phyloP scores from a whole-genome alignment of 2,113 vertebrate species.

The Hypanus sabinus region DNA sequence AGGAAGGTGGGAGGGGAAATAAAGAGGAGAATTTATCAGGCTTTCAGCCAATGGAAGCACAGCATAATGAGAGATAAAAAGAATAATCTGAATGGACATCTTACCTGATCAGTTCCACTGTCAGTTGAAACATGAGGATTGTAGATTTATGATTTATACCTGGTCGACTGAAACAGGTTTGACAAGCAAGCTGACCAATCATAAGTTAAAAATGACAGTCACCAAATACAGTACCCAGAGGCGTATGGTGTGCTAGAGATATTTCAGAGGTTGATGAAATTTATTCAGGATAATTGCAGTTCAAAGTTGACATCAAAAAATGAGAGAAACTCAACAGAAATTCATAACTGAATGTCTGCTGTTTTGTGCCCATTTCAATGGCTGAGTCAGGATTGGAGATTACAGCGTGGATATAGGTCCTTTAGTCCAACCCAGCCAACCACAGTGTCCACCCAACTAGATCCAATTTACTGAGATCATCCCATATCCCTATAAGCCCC shows the following conservation, averaged over 20 bases:
- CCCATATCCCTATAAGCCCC: no score
- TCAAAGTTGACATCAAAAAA: neutral
- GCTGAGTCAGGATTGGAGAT: neutral
- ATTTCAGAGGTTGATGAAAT: neutral
- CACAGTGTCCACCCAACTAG: no score
- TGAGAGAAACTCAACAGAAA: neutral
- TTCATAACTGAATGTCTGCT: neutral
- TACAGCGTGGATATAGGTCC: no score
- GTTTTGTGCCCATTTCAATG: neutral
- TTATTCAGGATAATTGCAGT: neutral
- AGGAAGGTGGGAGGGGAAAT: neutral
- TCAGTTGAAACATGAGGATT: neutral
- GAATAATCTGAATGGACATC: neutral
- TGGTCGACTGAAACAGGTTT: neutral
- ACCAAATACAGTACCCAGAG: neutral
- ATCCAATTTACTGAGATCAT: no score
- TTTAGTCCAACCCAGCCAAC: no score
- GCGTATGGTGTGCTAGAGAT: neutral
- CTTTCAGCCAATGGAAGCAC: neutral
- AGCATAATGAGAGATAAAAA: neutral
- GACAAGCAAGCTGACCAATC: neutral
- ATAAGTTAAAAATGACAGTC: neutral
- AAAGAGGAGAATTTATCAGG: neutral
- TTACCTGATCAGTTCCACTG: no score
- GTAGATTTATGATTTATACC: neutral